Conservation (phyloP, 2,888 invertebrate genomes). For the Dorcus parallelipipedus region DNA sequence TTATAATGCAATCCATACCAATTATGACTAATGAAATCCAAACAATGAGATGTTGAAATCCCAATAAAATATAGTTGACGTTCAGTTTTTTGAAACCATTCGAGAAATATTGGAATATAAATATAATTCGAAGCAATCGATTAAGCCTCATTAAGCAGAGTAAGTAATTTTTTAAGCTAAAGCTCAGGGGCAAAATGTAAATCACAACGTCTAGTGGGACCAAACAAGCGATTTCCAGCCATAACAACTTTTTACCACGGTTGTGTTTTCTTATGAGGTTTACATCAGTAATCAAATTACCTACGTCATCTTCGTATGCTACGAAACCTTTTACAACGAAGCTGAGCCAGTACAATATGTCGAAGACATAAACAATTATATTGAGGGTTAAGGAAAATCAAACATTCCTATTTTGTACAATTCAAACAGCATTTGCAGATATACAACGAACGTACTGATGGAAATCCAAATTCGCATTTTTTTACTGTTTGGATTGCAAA, state of each 20-base stretch:
- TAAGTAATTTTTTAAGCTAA: not conserved
- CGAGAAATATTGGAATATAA: constrained; percentile 13
- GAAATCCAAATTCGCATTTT: constrained; percentile 11
- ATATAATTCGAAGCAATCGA: constrained; percentile 17
- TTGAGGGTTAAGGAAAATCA: constrained; percentile 14
- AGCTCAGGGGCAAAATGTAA: not conserved
- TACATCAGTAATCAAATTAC: constrained; percentile 16
- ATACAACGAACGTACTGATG: constrained; percentile 11
- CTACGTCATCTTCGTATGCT: constrained; percentile 20
- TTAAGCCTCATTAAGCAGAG: constrained; percentile 16
- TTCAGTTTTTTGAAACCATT: constrained; percentile 5
- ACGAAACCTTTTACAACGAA: constrained; percentile 17
- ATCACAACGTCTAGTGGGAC: constrained; percentile 14
- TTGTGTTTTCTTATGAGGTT: constrained; percentile 9
- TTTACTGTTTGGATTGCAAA: constrained; percentile 11
- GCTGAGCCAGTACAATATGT: constrained; percentile 18
- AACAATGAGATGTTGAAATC: constrained; percentile 5
- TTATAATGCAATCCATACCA: constrained; percentile 1
- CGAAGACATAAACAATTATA: constrained; percentile 16
- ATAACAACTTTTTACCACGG: constrained; percentile 9
- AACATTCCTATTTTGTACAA: constrained; percentile 22
- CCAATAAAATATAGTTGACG: constrained; percentile 6
- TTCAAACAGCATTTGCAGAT: constrained; percentile 19
- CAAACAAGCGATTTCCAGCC: constrained; percentile 6
- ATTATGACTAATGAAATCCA: constrained; percentile 9